Conservation (phyloP, 2,888 invertebrate species). For the Timandra comae region DNA sequence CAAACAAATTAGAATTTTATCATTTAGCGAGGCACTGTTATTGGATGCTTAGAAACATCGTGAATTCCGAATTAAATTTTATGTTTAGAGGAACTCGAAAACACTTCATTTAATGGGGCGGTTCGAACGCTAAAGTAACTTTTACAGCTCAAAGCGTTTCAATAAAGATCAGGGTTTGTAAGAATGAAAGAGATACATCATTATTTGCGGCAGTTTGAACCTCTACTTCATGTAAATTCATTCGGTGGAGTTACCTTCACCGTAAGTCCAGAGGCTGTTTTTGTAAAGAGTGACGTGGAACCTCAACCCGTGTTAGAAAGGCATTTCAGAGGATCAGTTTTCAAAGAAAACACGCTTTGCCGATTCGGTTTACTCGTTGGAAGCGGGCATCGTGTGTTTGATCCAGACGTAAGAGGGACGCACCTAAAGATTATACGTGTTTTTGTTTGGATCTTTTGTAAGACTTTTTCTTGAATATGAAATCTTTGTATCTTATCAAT, state of each 20-base stretch:
- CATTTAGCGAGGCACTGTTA: conserved; percentile 42
- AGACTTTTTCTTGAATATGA: conserved; percentile 2
- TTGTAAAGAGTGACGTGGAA: conserved; percentile 30
- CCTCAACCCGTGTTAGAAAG: conserved; percentile 32
- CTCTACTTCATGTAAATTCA: conserved; percentile 21
- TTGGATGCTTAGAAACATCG: conserved; percentile 44
- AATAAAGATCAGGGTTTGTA: conserved; percentile 10
- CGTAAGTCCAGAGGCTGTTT: conserved; percentile 20
- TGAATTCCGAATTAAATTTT: conserved; percentile 39
- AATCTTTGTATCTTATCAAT: no score
- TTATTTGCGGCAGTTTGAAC: conserved; percentile 14
- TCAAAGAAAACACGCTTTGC: conserved; percentile 51
- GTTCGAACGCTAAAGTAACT: conserved; percentile 20
- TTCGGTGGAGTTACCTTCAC: conserved; percentile 7
- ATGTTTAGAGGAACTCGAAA: conserved; percentile 31
- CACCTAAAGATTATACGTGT: conserved; percentile 30
- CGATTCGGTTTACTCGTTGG: conserved; percentile 35
- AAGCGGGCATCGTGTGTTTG: conserved; percentile 27
- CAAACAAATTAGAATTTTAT: conserved; percentile 49
- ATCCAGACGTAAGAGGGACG: conserved; percentile 29
- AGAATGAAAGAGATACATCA: conserved; percentile 10
- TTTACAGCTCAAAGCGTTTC: conserved; percentile 20
- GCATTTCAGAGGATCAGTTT: conserved; percentile 44
- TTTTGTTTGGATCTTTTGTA: conserved; percentile 27
- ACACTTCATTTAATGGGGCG: conserved; percentile 31